Evolutionary conservation across 64 coral and sea anemone species (phyloP).

Genomic region (Hydrozoanthus tunicans): DNA sequence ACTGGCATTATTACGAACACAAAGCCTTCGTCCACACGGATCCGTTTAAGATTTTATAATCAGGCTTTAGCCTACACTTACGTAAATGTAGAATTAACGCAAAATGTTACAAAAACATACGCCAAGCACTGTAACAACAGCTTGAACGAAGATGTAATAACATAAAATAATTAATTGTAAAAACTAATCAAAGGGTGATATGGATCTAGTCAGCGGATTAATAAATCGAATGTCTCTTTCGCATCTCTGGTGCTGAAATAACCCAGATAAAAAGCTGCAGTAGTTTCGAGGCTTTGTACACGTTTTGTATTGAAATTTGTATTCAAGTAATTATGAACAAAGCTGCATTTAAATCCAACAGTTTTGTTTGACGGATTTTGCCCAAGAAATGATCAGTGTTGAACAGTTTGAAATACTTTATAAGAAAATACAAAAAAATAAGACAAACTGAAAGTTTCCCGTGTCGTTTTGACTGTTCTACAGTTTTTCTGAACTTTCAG

Average conservation of each 20-base stretch:
- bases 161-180: conserved; percentile 10
- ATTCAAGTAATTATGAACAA: too few relatives aligned
- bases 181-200: not conserved
- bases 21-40: not conserved
- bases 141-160: conserved; percentile 13
- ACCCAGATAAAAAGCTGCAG: too few relatives aligned
- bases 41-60: not conserved
- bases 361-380: too few relatives aligned
- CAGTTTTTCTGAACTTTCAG: conserved; percentile 5
- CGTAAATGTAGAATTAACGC: not conserved
- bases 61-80: not conserved
- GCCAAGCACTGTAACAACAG: conserved; percentile 10
- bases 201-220: not conserved
- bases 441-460: too few relatives aligned
- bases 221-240: not conserved
- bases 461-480: not conserved
- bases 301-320: too few relatives aligned
- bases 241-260: too few relatives aligned
- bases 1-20: too few relatives aligned
- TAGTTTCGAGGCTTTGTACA: too few relatives aligned
- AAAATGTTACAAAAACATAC: conserved; percentile 14
- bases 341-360: too few relatives aligned
- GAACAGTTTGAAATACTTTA: too few relatives aligned
- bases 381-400: too few relatives aligned
- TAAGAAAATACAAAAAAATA: too few relatives aligned